Evolutionary conservation across 2,888 invertebrate genomes (phyloP).

Genomic region (Drosophila anomalipes): DNA sequence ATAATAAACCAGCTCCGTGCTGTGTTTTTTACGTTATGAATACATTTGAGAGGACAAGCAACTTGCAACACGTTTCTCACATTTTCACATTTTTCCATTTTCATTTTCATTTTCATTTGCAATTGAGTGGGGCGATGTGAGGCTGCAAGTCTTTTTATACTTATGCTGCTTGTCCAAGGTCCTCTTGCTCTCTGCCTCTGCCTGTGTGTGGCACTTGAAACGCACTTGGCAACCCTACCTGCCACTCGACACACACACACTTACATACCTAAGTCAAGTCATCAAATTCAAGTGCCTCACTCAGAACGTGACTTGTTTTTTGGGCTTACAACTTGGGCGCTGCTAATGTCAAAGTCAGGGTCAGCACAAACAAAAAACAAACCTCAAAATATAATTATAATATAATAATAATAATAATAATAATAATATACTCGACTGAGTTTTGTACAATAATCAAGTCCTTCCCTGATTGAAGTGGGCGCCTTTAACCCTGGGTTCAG

Average conservation of each 20-base stretch:
- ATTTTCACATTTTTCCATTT: constrained; percentile 19
- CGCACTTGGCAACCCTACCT: constrained; percentile 43
- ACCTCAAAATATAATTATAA: neutral
- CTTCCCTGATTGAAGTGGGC: constrained; percentile 37
- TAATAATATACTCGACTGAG: constrained; percentile 15
- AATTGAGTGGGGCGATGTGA: constrained; percentile 47
- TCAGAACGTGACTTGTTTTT: constrained; percentile 66
- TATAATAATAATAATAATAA: neutral
- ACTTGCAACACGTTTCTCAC: constrained; percentile 10
- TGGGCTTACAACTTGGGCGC: constrained; percentile 23
- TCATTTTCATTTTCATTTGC: constrained; percentile 51
- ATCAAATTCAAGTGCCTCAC: constrained; percentile 52
- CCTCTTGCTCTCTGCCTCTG: constrained; percentile 6
- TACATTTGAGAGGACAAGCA: constrained; percentile 26
- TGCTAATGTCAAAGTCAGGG: constrained; percentile 70
- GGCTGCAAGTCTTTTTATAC: constrained; percentile 9
- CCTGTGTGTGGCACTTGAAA: constrained; percentile 40
- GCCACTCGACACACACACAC: constrained; percentile 17
- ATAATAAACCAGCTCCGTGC: neutral
- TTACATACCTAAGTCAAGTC: constrained; percentile 14
- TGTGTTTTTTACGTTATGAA: constrained; percentile 22
- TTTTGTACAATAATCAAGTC: constrained; percentile 6
- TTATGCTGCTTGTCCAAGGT: constrained; percentile 56
- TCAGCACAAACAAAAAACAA: constrained; percentile 1
- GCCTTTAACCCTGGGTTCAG: constrained; percentile 34